phyloP scores from a whole-genome alignment of 1,140 invertebrate genomes.

The Bradysia coprophila region DNA sequence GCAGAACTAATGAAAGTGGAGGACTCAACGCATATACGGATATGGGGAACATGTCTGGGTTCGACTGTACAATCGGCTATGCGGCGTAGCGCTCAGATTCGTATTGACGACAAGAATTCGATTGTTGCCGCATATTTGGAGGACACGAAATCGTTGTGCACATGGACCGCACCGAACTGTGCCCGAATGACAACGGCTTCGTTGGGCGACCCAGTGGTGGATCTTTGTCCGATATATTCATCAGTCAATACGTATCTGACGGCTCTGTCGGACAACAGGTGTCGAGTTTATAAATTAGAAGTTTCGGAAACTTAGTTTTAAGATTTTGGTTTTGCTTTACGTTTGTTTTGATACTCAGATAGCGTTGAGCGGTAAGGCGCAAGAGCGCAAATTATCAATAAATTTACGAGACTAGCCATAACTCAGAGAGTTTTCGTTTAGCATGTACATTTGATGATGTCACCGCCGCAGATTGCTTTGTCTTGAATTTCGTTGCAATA shows the following conservation, averaged over 20 bases:
- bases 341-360: too few species aligned
- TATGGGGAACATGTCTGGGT: constrained; percentile 37
- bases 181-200: constrained; percentile 33
- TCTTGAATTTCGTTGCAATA: too few species aligned
- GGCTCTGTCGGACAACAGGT: constrained; percentile 39
- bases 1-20: constrained; percentile 30
- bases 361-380: too few species aligned
- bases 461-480: too few species aligned
- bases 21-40: constrained; percentile 21
- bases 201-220: constrained; percentile 38
- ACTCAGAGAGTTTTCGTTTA: too few species aligned
- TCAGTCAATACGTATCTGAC: constrained; percentile 31
- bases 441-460: too few species aligned
- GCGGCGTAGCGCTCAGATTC: constrained; percentile 37
- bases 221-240: constrained; percentile 35
- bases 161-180: constrained; percentile 46
- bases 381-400: too few species aligned
- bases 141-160: constrained; percentile 31
- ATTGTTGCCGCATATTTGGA: constrained; percentile 48
- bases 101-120: constrained; percentile 27
- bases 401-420: too few species aligned
- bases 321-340: too few species aligned
- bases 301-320: too few species aligned
- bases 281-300: constrained; percentile 32
- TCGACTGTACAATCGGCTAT: constrained; percentile 40